Conservation (phyloP, 2,113 vertebrate species). For the Acinonyx jubatus region DNA sequence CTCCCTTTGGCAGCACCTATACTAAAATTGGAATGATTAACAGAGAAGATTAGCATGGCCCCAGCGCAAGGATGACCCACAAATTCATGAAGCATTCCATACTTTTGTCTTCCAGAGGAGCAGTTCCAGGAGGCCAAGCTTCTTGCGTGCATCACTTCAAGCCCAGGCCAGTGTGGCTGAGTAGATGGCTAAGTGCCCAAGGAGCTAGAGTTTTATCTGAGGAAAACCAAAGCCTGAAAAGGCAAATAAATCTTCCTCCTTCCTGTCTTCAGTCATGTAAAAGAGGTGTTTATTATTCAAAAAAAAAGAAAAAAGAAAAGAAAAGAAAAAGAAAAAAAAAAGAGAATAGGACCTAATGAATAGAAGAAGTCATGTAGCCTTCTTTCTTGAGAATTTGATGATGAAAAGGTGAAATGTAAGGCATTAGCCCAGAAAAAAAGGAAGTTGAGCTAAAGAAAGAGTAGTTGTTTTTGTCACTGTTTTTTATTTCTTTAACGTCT, state of each 20-base stretch:
- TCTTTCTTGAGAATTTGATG: conserved; percentile 8
- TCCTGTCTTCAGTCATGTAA: not conserved
- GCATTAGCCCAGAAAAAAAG: not conserved
- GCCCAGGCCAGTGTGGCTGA: not conserved
- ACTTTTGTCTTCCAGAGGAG: not conserved
- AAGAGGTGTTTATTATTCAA: not conserved
- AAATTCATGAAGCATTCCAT: not conserved
- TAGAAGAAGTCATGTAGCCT: not conserved
- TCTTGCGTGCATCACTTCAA: not conserved
- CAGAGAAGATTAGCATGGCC: not conserved
- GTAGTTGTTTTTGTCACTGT: not conserved
- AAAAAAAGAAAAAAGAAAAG: not conserved
- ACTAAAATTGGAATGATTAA: not conserved
- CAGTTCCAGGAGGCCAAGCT: not conserved
- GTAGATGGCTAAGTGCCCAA: not conserved
- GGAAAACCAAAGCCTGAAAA: not conserved
- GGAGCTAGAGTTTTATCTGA: not conserved
- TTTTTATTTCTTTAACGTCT: conserved; percentile 33
- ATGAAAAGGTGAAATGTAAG: conserved; percentile 38
- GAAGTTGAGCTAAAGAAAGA: conserved; percentile 11
- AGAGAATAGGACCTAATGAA: not conserved
- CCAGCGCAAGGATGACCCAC: not conserved
- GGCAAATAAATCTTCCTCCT: not conserved
- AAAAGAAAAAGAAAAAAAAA: not conserved
- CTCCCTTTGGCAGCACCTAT: not conserved